phyloP scores from a whole-genome alignment of 2,888 invertebrate species.

The Caenorhabditis angaria region DNA sequence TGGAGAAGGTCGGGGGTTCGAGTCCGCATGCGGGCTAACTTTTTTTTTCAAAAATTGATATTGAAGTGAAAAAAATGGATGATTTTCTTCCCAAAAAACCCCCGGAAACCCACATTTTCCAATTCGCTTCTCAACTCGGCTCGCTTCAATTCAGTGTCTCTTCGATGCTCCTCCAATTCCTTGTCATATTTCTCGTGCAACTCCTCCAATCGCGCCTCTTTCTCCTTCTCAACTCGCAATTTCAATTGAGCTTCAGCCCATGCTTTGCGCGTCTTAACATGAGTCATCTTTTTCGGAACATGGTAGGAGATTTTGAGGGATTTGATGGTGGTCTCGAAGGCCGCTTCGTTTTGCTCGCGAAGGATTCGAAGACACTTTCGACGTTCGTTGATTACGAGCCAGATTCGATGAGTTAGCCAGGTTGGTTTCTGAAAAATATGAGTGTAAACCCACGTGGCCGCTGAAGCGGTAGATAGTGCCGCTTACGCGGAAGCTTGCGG shows the following conservation, averaged over 20 bases:
- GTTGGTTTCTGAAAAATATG: conserved; percentile 62
- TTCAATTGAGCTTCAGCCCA: conserved; percentile 68
- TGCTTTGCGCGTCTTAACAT: conserved; percentile 62
- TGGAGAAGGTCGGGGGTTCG: too few relatives aligned
- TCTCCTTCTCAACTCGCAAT: conserved; percentile 64
- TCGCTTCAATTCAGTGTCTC: conserved; percentile 42
- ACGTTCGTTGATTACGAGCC: conserved; percentile 62
- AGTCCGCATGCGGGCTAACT: too few relatives aligned
- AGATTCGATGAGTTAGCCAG: conserved; percentile 64
- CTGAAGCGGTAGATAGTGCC: too few relatives aligned
- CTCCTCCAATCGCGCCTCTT: conserved; percentile 62
- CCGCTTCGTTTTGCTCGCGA: conserved; percentile 51
- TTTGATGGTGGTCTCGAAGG: conserved; percentile 56
- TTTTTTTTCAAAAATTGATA: too few relatives aligned
- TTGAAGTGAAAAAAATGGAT: too few relatives aligned
- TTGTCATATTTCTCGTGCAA: conserved; percentile 49
- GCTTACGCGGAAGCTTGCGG: too few relatives aligned
- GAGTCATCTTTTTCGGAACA: conserved; percentile 63
- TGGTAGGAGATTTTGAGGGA: conserved; percentile 68
- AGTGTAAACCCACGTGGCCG: too few relatives aligned
- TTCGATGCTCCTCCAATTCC: conserved; percentile 44
- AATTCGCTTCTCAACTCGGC: conserved; percentile 46
- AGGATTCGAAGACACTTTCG: conserved; percentile 60
- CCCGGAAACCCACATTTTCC: conserved; percentile 21
- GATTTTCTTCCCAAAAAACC: too few relatives aligned